Conservation (phyloP, 2,888 invertebrate species). For the Gryllus longicercus region DNA sequence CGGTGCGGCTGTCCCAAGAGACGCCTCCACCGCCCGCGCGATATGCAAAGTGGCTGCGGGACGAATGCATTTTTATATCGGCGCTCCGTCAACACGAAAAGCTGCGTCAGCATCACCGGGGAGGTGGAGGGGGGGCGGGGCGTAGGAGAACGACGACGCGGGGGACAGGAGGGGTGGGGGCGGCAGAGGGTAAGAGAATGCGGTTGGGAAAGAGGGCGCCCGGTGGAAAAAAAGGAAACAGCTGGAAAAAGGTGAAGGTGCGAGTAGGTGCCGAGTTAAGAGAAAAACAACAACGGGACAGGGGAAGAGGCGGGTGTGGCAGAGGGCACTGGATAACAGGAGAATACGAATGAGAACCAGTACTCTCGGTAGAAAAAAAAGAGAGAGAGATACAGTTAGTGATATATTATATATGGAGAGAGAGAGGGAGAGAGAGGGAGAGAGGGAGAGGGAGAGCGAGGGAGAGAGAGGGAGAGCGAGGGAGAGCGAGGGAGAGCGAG, state of each 20-base stretch:
- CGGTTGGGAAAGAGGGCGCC: too few relatives aligned
- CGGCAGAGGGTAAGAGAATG: background rate
- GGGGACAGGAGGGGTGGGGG: background rate
- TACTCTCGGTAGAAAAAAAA: background rate
- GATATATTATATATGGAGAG: too few relatives aligned
- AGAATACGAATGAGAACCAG: background rate
- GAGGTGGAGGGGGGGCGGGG: background rate
- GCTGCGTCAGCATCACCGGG: background rate
- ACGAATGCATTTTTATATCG: slow-evolving; percentile 8
- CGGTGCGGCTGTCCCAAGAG: too few relatives aligned
- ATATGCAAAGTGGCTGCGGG: background rate
- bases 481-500: too few relatives aligned
- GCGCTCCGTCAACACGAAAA: background rate
- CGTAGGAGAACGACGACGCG: background rate
- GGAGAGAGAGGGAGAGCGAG: too few relatives aligned
- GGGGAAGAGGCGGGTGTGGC: too few relatives aligned
- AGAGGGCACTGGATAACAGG: too few relatives aligned
- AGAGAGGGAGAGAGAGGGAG: background rate
- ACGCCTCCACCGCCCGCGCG: background rate
- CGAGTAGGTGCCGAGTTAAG: too few relatives aligned
- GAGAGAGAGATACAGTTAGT: too few relatives aligned
- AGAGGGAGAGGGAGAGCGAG: background rate
- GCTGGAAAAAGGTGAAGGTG: too few relatives aligned
- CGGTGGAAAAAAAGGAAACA: too few relatives aligned
- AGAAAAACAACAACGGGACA: too few relatives aligned